These are phyloP conservation scores for Pogoniulus pusillus DNA, from an alignment of 2,797 vertebrate species.

Conservation along the genomic window DNA sequence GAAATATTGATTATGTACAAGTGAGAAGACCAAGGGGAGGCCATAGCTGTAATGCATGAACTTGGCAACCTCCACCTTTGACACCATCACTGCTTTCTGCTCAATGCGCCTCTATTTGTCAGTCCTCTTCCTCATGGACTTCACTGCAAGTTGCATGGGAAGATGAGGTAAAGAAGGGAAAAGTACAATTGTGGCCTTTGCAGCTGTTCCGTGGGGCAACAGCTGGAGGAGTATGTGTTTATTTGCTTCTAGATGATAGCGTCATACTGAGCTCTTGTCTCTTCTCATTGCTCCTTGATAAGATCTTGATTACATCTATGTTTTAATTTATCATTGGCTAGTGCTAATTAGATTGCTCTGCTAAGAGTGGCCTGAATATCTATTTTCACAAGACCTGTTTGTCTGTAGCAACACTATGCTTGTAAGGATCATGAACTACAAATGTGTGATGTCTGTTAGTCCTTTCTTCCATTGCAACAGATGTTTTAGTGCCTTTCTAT, in stretches of 20 bases:
- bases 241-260: background rate
- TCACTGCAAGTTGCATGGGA: background rate
- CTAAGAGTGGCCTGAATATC: background rate
- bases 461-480: background rate
- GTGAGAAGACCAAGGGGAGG: background rate
- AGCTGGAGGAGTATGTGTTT: background rate
- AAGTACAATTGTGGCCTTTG: background rate
- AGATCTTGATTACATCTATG: background rate
- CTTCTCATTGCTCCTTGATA: background rate
- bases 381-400: background rate
- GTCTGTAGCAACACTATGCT: rapidly evolving
- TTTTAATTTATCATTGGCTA: background rate
- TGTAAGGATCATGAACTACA: background rate
- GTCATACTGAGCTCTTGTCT: background rate
- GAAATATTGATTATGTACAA: background rate
- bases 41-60: background rate
- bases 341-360: background rate
- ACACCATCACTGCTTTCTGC: background rate
- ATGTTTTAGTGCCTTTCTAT: background rate
- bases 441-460: background rate
- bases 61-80: background rate
- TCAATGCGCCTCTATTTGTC: rapidly evolving
- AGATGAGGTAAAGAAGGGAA: background rate
- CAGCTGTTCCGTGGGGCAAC: background rate
- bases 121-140: background rate